phyloP scores from a whole-genome alignment of 2,797 vertebrate genomes.

The Tadarida brasiliensis region DNA sequence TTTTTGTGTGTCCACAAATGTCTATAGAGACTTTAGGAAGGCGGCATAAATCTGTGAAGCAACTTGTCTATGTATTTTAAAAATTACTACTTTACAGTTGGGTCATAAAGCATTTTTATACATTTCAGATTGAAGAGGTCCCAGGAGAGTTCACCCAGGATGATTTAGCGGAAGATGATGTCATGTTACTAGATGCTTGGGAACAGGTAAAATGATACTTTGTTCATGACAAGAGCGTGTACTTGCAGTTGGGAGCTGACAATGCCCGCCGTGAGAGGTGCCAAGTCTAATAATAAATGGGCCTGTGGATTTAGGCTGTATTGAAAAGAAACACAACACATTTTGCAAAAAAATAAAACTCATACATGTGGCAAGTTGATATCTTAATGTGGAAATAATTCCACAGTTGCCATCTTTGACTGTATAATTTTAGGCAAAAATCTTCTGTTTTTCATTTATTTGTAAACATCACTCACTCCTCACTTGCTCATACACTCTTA shows the following conservation, averaged over 20 bases:
- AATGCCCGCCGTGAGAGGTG: slow-evolving; percentile 2
- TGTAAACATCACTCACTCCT: not conserved
- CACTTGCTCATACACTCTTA: not conserved
- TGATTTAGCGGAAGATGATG: slow-evolving; percentile 96
- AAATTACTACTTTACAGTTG: not conserved
- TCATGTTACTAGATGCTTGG: slow-evolving; percentile 95
- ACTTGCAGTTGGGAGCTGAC: not conserved
- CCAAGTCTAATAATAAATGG: not conserved
- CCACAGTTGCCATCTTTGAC: not conserved
- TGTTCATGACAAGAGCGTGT: not conserved
- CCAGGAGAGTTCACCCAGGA: slow-evolving; percentile 96
- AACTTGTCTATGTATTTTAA: not conserved
- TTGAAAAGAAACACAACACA: not conserved
- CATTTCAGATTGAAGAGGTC: slow-evolving; percentile 94
- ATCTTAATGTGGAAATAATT: slow-evolving; percentile 49
- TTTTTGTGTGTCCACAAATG: not conserved
- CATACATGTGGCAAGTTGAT: not conserved
- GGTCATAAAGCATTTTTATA: slow-evolving; percentile 13
- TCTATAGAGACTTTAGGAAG: not conserved
- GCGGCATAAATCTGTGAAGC: not conserved
- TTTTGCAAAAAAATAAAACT: slow-evolving; percentile 28
- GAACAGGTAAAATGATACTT: slow-evolving; percentile 90
- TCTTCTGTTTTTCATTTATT: slow-evolving; percentile 1
- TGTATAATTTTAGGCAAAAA: not conserved
- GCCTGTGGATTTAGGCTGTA: not conserved